Percentiles rank a stretch among this genome's conserved stretches.
Conservation (phyloP, 1,140 invertebrate species). For the Dysdera silvatica region DNA sequence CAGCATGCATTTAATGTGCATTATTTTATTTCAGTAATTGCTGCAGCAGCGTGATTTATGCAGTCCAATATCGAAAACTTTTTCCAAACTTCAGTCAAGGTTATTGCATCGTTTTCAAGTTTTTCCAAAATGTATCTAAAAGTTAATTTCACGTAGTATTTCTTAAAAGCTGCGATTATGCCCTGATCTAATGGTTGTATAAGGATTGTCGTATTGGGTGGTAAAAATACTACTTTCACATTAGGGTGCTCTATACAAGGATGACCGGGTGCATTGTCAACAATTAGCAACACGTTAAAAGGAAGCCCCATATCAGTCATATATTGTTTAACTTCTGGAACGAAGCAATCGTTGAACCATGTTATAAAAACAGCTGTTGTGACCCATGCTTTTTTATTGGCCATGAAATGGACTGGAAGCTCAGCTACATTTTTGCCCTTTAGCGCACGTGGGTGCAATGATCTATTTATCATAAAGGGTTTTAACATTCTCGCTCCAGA, state of each 20-base stretch:
- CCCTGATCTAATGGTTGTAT: slow-evolving; percentile 33
- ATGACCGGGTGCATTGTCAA: slow-evolving; percentile 14
- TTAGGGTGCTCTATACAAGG: slow-evolving; percentile 7
- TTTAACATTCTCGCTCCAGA: slow-evolving; percentile 44
- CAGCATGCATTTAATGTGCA: slow-evolving; percentile 2
- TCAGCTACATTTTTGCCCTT: slow-evolving; percentile 40
- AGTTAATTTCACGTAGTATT: slow-evolving; percentile 22
- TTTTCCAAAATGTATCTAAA: slow-evolving; percentile 6
- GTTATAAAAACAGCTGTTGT: slow-evolving; percentile 41
- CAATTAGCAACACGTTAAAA: slow-evolving; percentile 13
- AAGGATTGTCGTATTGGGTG: slow-evolving; percentile 21
- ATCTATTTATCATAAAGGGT: slow-evolving; percentile 44
- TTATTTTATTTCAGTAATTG: neutral
- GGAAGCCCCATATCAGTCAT: slow-evolving; percentile 2
- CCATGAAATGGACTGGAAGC: slow-evolving; percentile 43
- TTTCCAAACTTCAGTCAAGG: neutral
- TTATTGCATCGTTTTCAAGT: neutral
- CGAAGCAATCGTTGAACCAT: slow-evolving; percentile 34
- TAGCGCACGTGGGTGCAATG: slow-evolving; percentile 37
- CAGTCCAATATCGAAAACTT: slow-evolving; percentile 1
- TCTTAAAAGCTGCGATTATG: slow-evolving; percentile 28
- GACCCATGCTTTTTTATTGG: slow-evolving; percentile 44
- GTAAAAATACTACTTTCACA: neutral
- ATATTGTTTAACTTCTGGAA: slow-evolving; percentile 13
- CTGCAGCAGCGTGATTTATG: neutral